Base-by-base conservation (phyloP, 2,113 vertebrate species). In the Sclerurus mexicanus region DNA sequence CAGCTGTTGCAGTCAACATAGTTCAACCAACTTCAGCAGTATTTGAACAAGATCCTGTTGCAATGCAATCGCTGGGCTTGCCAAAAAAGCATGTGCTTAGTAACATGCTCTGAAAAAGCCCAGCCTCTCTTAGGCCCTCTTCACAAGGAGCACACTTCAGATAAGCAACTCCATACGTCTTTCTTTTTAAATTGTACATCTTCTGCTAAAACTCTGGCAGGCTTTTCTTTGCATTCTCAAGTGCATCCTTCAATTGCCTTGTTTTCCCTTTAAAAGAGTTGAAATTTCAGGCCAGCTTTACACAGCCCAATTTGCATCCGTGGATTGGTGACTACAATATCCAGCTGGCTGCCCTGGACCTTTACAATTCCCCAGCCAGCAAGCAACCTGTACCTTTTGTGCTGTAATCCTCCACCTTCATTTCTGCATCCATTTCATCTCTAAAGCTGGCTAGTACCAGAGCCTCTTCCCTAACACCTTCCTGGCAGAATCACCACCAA, bases 141-240 rank as follows among this genome's bases (percentile, higher is more conserved):
- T 74, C 56, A 80, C 67, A 64, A 68, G 23, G 40, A 92, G 58
- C 44, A 76, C 63, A 21, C 71, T 96, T 79, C 49, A 87, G 64
- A 55, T 39, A 83, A 77, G 14, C 37, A 86, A 73, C 28, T 66
- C 59, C 21, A 22, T 23, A 60, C 20, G 12, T 59, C 21, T 17
- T 30, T 40, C 46, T 90, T 78, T 84, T 49, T 14, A 18, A 89
- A 72, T 6, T 42, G 33, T 35, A 50, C 12, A 4, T 52, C 50
- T 71, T 68, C 42, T 12, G 40, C 24, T 46, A 46, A 67, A 66
- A 86, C 22, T 59, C 6, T 2, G 44, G 21, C 52, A 72, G 9
- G 19, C 40, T 55, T 89, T 86, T 50, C 12, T 68, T 44, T 39
- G 17, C 24, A 24, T 68, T 76, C 78, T 68, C 58, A 68, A 44